phyloP scores from a whole-genome alignment of 2,113 vertebrate species.

The Gallinago paraguaiae region DNA sequence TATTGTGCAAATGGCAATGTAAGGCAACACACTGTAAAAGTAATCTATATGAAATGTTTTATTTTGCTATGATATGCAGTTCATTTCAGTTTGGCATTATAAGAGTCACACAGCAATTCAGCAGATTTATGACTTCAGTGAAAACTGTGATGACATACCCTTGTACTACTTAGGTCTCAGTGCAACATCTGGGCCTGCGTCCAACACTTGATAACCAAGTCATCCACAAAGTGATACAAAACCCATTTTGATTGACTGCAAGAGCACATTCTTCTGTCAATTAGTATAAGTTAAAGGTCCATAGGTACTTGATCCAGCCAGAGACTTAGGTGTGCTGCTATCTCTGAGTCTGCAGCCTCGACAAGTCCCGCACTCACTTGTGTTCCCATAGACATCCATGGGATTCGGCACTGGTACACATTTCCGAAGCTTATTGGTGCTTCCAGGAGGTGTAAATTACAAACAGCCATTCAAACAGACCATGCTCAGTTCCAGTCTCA shows the following conservation, averaged over 20 bases:
- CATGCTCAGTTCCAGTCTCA: not conserved
- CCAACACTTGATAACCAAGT: not conserved
- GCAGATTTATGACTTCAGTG: conserved; percentile 13
- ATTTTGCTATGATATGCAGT: not conserved
- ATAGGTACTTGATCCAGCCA: not conserved
- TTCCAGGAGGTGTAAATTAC: conserved; percentile 4
- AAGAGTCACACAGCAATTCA: not conserved
- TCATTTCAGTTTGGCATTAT: not conserved
- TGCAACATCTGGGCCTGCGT: not conserved
- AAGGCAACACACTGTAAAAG: not conserved
- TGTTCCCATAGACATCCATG: not conserved
- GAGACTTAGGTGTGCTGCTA: not conserved
- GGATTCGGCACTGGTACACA: not conserved
- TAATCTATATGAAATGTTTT: not conserved
- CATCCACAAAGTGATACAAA: not conserved
- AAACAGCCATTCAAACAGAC: not conserved
- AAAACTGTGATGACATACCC: not conserved
- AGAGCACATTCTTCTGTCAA: conserved; percentile 6
- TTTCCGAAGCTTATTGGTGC: not conserved
- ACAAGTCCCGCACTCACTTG: fast-evolving
- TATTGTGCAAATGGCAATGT: not conserved
- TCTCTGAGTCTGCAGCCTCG: not conserved
- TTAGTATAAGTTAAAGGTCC: conserved; percentile 19
- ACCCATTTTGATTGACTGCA: not conserved
- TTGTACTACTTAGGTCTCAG: not conserved